These are phyloP conservation scores for Corvus hawaiiensis DNA, from an alignment of 2,113 vertebrate genomes.

Conservation along the genomic window DNA sequence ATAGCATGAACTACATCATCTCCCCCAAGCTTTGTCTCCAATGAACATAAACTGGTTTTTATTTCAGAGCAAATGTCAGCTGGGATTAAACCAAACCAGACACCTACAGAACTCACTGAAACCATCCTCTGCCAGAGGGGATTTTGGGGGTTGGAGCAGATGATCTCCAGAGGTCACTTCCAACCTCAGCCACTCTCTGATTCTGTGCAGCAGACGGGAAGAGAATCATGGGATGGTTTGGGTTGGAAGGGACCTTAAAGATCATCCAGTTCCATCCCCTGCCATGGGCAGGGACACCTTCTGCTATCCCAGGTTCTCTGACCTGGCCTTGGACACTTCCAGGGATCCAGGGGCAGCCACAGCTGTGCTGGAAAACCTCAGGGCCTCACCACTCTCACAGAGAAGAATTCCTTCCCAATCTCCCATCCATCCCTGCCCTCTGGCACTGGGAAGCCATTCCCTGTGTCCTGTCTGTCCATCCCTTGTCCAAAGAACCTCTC, in stretches of 20 bases:
- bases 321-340: neutral
- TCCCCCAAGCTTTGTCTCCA: neutral
- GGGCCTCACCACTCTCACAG: fast-evolving
- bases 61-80: neutral
- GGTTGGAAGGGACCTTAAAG: neutral
- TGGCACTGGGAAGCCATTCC: neutral
- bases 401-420: fast-evolving
- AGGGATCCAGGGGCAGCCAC: neutral
- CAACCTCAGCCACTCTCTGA: neutral
- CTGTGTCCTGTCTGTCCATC: neutral
- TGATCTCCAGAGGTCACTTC: neutral
- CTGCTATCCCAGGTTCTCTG: neutral
- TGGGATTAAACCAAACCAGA: neutral
- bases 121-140: neutral
- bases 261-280: neutral
- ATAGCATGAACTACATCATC: neutral
- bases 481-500: neutral
- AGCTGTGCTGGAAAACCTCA: neutral
- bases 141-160: neutral
- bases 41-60: neutral
- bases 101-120: neutral
- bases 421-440: neutral
- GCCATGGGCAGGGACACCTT: neutral
- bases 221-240: neutral
- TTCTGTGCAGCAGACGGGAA: neutral